A percentile compares a stretch with the other conserved stretches of the same genome.
Conservation (phyloP, 2,888 invertebrate species). For the Tipula helvola region DNA sequence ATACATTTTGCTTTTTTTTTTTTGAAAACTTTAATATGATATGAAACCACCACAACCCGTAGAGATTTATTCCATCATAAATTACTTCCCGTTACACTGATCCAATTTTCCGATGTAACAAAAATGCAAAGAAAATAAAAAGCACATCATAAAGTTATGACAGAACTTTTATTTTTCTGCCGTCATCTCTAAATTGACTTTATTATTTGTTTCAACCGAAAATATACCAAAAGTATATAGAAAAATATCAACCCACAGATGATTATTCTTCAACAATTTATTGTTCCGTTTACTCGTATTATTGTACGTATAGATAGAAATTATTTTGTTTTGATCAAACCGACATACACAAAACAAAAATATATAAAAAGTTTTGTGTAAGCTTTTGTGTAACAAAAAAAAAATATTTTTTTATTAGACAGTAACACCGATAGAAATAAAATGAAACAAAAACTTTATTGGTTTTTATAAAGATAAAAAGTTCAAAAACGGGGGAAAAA, state of each 20-base stretch:
- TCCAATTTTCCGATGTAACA: neutral
- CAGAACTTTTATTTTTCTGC: neutral
- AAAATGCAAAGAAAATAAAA: neutral
- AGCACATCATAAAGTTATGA: neutral
- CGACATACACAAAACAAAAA: neutral
- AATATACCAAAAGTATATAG: neutral
- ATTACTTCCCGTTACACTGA: neutral
- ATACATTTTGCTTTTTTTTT: too few relatives aligned
- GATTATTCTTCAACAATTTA: neutral
- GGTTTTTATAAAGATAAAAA: neutral
- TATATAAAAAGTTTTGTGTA: neutral
- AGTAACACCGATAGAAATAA: neutral
- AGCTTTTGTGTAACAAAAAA: neutral
- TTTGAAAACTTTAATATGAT: too few relatives aligned
- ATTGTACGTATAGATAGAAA: neutral
- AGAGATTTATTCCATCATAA: neutral
- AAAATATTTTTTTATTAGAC: neutral
- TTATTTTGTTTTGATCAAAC: neutral
- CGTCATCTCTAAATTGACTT: neutral
- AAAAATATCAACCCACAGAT: neutral
- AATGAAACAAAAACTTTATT: neutral
- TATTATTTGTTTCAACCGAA: neutral
- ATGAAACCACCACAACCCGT: neutral
- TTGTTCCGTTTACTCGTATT: neutral
- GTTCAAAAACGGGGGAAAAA: neutral